Conservation (phyloP, 1,140 invertebrate genomes). For the Rhizoglyphus robini region DNA sequence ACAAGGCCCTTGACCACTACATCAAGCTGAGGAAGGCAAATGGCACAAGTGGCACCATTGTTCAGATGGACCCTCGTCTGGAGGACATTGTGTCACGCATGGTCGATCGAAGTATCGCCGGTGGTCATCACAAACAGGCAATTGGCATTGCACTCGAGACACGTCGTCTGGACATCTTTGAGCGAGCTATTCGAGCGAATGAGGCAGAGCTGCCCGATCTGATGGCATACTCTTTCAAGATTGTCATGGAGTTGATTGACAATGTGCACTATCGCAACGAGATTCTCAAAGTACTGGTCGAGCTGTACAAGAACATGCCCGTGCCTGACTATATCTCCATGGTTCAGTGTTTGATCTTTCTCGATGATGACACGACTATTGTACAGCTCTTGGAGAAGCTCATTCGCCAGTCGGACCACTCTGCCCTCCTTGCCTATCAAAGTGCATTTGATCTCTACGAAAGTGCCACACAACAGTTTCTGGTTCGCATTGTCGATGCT, state of each 20-base stretch:
- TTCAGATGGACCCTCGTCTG: conserved; percentile 69
- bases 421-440: conserved; percentile 85
- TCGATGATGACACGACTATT: conserved; percentile 80
- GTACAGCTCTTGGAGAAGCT: conserved; percentile 36
- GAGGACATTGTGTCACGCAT: conserved; percentile 91
- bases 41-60: conserved; percentile 44
- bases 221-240: conserved; percentile 85
- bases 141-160: conserved; percentile 89
- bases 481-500: conserved; percentile 70
- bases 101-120: conserved; percentile 87
- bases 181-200: conserved; percentile 68
- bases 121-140: conserved; percentile 82
- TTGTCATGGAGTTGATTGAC: conserved; percentile 87
- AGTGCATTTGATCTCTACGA: conserved; percentile 98
- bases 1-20: conserved; percentile 90
- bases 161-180: conserved; percentile 86
- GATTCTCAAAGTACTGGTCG: conserved; percentile 73
- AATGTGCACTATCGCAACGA: conserved; percentile 80
- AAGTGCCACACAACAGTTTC: conserved; percentile 93
- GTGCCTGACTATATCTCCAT: conserved; percentile 91
- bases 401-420: conserved; percentile 34
- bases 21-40: conserved; percentile 62
- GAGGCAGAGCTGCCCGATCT: conserved; percentile 78
- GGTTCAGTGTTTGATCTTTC: conserved; percentile 88
- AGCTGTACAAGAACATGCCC: conserved; percentile 65